Evolutionary conservation across 37 sponge, comb jelly and placozoan species (phyloP), one percentile per base, ranked within the genome.

Genomic region (Aplysina aerophoba): DNA sequence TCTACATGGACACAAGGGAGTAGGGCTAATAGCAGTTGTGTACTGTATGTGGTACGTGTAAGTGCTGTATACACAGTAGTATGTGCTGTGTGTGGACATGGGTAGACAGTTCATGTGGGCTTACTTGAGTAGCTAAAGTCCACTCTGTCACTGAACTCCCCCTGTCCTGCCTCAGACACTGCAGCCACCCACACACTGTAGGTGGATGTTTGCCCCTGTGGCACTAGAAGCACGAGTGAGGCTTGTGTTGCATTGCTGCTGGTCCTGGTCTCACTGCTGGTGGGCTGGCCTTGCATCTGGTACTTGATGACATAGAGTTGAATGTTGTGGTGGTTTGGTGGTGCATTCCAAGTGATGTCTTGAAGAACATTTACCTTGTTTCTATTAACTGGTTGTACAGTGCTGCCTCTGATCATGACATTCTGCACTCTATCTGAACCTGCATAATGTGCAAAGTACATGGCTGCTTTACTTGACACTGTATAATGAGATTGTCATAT

Each of bases 171-270:
- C 14, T 69, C 71, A 30, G 71, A 69, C 71, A 69, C 27, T 34
- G 71, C 71, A 69, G 71, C 71, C 71, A 69, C 71, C 71, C 71
- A 69, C 34, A 69, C 71, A 69, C 34, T 31, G 71, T 69, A 69
- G 71, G 34, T 30, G 33, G 34, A 30, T n/a, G n/a, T 69, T 4
- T 69, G 17, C 35, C 30, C 34, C 35, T 44, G 3, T 44, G 50
- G 50, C 50, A 69, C 34, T 16, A 4, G 28, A 69, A 69, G 34
- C 19, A 35, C 30, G 71, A 69, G 71, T 44, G 50, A 11, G 17
- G 30, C 2, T 69, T 1, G 1, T 69, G 71, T 69, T 33, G 13
- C 34, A 35, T 30, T 69, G 30, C 35, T 31, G 1, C 4, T 27
- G 8, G 33, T n/a, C 71, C 14, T 69, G 50, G 3, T 44, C 6